Conservation (phyloP, 35 echinoderm and acorn worm genomes). For the Anneissia japonica region DNA sequence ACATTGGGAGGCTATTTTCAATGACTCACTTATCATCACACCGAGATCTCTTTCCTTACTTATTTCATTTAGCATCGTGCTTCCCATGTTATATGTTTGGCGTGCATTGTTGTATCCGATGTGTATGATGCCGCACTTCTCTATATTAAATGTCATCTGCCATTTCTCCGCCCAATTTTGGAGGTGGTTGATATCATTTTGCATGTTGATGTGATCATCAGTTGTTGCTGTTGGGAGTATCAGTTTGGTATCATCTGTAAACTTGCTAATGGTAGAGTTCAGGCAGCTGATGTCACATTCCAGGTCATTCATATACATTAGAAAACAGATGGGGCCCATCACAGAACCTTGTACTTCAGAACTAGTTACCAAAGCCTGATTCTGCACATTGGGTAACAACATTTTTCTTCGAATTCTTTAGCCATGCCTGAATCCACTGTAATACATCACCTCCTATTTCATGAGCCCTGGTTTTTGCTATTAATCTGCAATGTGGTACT, state of each 20-base stretch:
- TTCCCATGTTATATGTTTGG: background rate
- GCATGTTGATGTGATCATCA: background rate
- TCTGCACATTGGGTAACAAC: background rate
- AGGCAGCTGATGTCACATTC: background rate
- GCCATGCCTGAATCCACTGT: slow-evolving; percentile 4
- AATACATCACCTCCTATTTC: background rate
- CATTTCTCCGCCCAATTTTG: background rate
- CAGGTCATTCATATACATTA: slow-evolving; percentile 14
- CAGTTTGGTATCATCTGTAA: slow-evolving; percentile 5
- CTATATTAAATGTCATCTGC: slow-evolving; percentile 5
- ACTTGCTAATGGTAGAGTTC: background rate
- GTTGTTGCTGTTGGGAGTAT: background rate
- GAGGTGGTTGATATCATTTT: background rate
- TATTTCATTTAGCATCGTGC: background rate
- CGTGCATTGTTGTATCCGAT: background rate
- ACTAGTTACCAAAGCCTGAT: background rate
- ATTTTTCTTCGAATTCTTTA: slow-evolving; percentile 2
- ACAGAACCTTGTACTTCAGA: background rate
- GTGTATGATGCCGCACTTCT: background rate
- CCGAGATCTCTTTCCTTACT: background rate
- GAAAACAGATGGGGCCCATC: background rate
- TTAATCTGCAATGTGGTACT: slow-evolving; percentile 3
- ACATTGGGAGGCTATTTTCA: background rate
- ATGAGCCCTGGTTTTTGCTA: background rate
- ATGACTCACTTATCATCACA: background rate